These are phyloP conservation scores for Cnemophilus loriae DNA, from an alignment of 2,113 vertebrate species.

Conservation along the genomic window DNA sequence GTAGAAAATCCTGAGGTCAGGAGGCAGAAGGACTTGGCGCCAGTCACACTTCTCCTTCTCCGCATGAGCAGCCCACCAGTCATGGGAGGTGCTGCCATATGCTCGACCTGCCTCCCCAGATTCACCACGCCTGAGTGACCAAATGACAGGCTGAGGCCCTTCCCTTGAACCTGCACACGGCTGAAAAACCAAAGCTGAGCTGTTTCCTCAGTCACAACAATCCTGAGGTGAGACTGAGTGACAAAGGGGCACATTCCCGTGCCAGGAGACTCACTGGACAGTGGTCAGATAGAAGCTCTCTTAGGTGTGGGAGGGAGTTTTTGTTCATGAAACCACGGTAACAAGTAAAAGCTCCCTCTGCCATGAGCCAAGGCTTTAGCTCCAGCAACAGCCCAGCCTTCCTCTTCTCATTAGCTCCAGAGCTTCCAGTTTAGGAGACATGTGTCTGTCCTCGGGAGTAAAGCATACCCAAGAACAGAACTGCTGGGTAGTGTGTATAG, in stretches of 20 bases:
- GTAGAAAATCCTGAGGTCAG: neutral
- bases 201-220: neutral
- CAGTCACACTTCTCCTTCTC: neutral
- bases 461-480: neutral
- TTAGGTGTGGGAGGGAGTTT: neutral
- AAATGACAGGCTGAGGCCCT: neutral
- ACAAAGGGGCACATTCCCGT: neutral
- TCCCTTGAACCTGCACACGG: neutral
- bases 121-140: neutral
- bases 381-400: neutral
- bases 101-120: constrained; percentile 10
- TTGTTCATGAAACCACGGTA: neutral
- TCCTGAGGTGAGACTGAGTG: neutral
- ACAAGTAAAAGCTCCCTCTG: neutral
- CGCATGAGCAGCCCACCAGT: neutral
- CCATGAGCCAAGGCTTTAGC: neutral
- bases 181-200: neutral
- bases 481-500: neutral
- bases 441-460: neutral
- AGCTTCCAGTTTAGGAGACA: neutral
- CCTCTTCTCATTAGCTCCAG: neutral
- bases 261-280: neutral
- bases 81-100: constrained; percentile 34
- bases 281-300: neutral
- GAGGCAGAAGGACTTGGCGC: neutral